Evolutionary conservation across 1,140 invertebrate genomes (phyloP).

Genomic region (Hylyphantes graminicola): DNA sequence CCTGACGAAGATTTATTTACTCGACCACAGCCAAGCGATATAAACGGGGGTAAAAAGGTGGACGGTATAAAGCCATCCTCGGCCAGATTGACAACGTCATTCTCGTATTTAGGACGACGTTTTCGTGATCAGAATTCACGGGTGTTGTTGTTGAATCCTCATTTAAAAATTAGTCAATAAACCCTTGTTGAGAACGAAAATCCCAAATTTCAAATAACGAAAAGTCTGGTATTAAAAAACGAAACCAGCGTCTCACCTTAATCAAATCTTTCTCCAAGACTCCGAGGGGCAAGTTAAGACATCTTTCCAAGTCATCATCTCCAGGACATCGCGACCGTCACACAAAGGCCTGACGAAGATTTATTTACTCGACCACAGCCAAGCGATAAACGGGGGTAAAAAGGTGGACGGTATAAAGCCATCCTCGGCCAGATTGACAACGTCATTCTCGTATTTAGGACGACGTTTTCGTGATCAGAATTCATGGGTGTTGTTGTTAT

Average conservation of each 20-base stretch:
- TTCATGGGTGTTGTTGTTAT: slow-evolving; percentile 16
- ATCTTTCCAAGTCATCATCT: background rate
- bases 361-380: background rate
- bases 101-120: slow-evolving; percentile 45
- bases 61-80: slow-evolving; percentile 24
- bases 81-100: slow-evolving; percentile 27
- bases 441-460: slow-evolving; percentile 49
- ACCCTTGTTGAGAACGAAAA: too few species aligned
- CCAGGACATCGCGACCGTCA: slow-evolving; percentile 21
- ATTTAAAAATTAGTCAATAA: too few species aligned
- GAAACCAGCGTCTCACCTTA: too few species aligned
- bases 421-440: slow-evolving; percentile 28
- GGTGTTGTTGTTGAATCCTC: slow-evolving; percentile 16
- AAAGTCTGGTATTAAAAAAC: too few species aligned
- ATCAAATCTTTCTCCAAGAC: too few species aligned
- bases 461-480: slow-evolving; percentile 36
- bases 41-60: background rate
- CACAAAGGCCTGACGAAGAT: slow-evolving; percentile 11
- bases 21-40: background rate
- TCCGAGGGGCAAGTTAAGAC: too few species aligned
- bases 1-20: slow-evolving; percentile 34
- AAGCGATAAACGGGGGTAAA: background rate
- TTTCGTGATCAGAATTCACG: slow-evolving; percentile 36
- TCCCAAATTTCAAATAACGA: too few species aligned
- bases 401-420: slow-evolving; percentile 2